Evolutionary conservation across 2,797 vertebrate species (phyloP).

Genomic region (Spinibarbus caldwelli): DNA sequence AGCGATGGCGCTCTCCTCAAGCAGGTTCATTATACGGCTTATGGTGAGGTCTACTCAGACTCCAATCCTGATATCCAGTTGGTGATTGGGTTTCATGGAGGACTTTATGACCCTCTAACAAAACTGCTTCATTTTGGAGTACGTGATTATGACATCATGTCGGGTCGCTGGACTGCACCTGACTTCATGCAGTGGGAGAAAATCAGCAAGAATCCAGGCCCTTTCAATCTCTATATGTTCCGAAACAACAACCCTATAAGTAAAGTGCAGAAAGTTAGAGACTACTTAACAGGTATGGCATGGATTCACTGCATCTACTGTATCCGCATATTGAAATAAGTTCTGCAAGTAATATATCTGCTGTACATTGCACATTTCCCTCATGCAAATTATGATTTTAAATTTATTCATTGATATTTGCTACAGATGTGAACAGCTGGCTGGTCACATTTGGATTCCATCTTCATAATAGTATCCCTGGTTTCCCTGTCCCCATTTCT

Average conservation of each 20-base stretch:
- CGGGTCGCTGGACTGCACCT: conserved; percentile 95
- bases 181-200: conserved; percentile 92
- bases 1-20: conserved; percentile 96
- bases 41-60: conserved; percentile 96
- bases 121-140: conserved; percentile 96
- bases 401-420: conserved; percentile 33
- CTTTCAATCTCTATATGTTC: conserved; percentile 98
- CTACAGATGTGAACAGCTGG: conserved; percentile 98
- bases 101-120: conserved; percentile 94
- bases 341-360: conserved; percentile 13
- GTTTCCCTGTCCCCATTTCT: conserved; percentile 93
- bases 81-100: conserved; percentile 96
- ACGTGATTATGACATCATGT: conserved; percentile 95
- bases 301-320: background rate
- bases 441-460: conserved; percentile 99
- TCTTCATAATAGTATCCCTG: conserved; percentile 98
- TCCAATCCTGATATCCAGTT: conserved; percentile 97
- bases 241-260: conserved; percentile 98
- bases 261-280: conserved; percentile 94
- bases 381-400: background rate
- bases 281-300: conserved; percentile 93
- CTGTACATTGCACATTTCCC: background rate
- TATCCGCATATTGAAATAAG: background rate
- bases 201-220: conserved; percentile 89
- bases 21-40: conserved; percentile 98